A percentile compares a stretch with the other conserved stretches of the same genome.
These are phyloP conservation scores for Drosophila tropicalis DNA, from an alignment of 1,140 invertebrate species.

Conservation along the genomic window DNA sequence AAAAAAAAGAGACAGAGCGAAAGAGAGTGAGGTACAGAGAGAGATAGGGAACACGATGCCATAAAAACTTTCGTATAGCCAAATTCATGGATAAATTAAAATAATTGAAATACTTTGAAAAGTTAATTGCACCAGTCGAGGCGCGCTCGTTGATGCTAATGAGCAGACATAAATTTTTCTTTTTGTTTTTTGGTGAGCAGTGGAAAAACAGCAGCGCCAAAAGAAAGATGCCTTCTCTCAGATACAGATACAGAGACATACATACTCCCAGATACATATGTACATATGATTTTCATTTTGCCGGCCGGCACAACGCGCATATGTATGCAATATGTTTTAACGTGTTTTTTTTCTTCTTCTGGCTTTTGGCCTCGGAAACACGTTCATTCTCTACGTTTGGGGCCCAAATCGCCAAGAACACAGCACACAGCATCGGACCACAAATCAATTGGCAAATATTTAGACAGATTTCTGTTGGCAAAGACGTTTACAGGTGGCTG, in stretches of 20 bases:
- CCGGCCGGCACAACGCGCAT: slow-evolving; percentile 73
- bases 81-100: slow-evolving; percentile 77
- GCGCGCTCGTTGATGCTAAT: slow-evolving; percentile 74
- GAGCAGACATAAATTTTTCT: slow-evolving; percentile 72
- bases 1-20: neutral
- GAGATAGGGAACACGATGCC: slow-evolving; percentile 23
- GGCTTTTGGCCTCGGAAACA: slow-evolving; percentile 33
- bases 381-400: neutral
- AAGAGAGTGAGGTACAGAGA: neutral
- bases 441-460: slow-evolving; percentile 77
- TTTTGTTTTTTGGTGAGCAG: slow-evolving; percentile 7
- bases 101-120: slow-evolving; percentile 80
- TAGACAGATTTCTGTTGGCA: slow-evolving; percentile 64
- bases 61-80: slow-evolving; percentile 61
- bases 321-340: slow-evolving; percentile 79
- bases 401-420: slow-evolving; percentile 62
- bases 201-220: slow-evolving; percentile 37
- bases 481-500: slow-evolving; percentile 71
- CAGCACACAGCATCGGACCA: slow-evolving; percentile 52
- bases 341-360: slow-evolving; percentile 19
- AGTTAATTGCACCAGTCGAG: slow-evolving; percentile 70
- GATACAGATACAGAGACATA: slow-evolving; percentile 24
- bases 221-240: neutral
- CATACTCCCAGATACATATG: slow-evolving; percentile 8
- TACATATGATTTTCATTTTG: slow-evolving; percentile 35